These are phyloP conservation scores for Zosterops hypoxanthus DNA, from an alignment of 2,113 vertebrate species.

Conservation along the genomic window DNA sequence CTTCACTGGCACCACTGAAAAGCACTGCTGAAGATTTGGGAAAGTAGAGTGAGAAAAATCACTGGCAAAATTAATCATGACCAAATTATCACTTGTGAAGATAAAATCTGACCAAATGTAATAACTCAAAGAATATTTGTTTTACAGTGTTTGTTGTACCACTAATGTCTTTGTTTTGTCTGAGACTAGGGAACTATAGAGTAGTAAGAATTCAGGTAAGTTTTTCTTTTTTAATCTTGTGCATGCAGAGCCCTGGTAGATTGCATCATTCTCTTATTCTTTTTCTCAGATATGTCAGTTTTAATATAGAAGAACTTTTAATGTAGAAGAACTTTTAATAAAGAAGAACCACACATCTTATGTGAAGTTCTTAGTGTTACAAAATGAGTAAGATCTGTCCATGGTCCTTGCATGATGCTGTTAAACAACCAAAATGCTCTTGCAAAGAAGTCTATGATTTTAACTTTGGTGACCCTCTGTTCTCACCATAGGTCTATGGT, in stretches of 20 bases:
- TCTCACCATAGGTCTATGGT: neutral
- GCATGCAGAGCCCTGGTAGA: neutral
- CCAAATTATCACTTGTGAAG: neutral
- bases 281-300: neutral
- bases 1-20: neutral
- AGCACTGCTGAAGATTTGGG: neutral
- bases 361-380: neutral
- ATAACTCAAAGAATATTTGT: neutral
- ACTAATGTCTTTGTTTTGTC: neutral
- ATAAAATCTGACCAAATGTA: neutral
- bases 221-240: neutral
- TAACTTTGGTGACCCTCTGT: neutral
- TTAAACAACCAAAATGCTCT: neutral
- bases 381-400: slow-evolving; percentile 52
- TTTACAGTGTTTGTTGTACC: neutral
- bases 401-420: slow-evolving; percentile 29
- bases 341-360: neutral
- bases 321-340: neutral
- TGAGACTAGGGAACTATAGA: neutral
- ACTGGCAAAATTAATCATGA: neutral
- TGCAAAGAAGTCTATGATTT: neutral
- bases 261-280: neutral
- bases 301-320: neutral
- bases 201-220: neutral
- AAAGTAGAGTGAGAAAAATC: neutral